Base-by-base conservation (phyloP, 2,113 vertebrate species). In the Ictalurus punctatus region DNA sequence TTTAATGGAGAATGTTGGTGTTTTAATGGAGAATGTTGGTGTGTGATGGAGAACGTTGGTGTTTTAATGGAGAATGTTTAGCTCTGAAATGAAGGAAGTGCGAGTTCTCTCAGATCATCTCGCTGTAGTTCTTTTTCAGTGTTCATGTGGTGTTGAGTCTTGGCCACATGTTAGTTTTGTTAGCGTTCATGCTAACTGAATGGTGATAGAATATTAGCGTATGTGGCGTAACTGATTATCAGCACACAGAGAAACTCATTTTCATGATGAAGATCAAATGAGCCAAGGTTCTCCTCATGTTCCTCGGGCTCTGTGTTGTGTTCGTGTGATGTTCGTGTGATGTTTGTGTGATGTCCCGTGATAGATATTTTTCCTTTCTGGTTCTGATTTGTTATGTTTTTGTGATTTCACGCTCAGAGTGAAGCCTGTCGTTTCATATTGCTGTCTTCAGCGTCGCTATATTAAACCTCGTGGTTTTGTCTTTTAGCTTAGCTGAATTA, bases 401-500 rank as follows among this genome's bases (percentile, higher is more conserved):
- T 40, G 48, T 67, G 76, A 80, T 83, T 83, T 73, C 69, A 78
- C 40, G 74, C 40, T 87, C 65, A 78, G 56, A 88, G 61, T 44
- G 56, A 82, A 79, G 84, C 54, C 58, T 87, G 85, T 87, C 79
- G 54, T 13, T 69, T 87, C 58, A 48, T 21, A 84, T 74, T n/a
- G 27, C 48, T 44, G 12, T 61, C 71, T 84, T 78, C 69, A 63
- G 52, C 48, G 40, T 30, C 67, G 14, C 14, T 14, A 74, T 65
- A 81, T 69, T 85, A 87, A 89, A 67, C 71, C 30, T 40, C 1
- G 27, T 2, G 40, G 56, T 76, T 78, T 83, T 14, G 67, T 87
- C 71, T 86, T 86, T 58, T 83, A 87, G 59, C 65, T 86, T 13
- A 48, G 90, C 79, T 82, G 67, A 40, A 89, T 85, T 65, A 89